These are phyloP conservation scores for Trachelus iudaicus DNA, from an alignment of 2,888 invertebrate genomes.

Conservation along the genomic window DNA sequence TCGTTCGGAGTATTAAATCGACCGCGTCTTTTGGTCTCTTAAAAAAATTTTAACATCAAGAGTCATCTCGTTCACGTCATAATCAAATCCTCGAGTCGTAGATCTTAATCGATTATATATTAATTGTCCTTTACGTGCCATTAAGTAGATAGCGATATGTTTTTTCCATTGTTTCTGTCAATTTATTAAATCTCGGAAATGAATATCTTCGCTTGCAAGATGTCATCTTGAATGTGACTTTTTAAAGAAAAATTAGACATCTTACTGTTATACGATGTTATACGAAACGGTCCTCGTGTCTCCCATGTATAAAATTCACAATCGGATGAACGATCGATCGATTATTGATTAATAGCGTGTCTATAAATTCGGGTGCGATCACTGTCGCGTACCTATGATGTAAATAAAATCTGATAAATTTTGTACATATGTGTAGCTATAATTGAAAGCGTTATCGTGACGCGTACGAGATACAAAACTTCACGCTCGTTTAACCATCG, in stretches of 20 bases:
- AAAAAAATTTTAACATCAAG: neutral
- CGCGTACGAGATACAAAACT: neutral
- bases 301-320: neutral
- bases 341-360: neutral
- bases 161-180: neutral
- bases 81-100: conserved; percentile 23
- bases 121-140: conserved; percentile 15
- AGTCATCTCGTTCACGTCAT: conserved; percentile 16
- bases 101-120: conserved; percentile 4
- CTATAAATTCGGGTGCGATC: neutral
- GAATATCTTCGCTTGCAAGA: neutral
- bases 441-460: neutral
- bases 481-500: neutral
- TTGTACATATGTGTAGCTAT: neutral
- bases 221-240: neutral
- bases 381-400: neutral
- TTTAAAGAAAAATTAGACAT: neutral
- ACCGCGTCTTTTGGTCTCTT: neutral
- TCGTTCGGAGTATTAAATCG: neutral
- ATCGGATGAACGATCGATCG: neutral
- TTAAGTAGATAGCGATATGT: conserved; percentile 7
- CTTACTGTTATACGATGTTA: neutral
- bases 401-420: neutral
- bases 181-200: neutral
- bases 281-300: neutral